Base-by-base conservation (phyloP, 1,140 invertebrate genomes). In the Atta colombica region DNA sequence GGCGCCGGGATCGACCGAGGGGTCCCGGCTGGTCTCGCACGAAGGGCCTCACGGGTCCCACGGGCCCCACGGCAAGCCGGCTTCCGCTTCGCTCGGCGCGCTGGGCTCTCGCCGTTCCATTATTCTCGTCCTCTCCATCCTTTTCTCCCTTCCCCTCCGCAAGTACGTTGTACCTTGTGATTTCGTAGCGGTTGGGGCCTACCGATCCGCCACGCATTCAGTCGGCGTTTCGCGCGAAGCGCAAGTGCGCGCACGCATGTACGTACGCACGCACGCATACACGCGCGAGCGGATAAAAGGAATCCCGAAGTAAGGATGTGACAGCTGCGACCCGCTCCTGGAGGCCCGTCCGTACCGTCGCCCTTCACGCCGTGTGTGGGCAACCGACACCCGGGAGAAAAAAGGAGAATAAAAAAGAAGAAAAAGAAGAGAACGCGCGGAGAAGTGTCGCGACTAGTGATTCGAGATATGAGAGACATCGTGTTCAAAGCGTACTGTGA, bases 1-100 rank as follows among this genome's bases (percentile, higher is more conserved):
- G 49, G n/a, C 2, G 31, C 81, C 93, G 93, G 90, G 86, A 91
- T 90, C 86, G 77, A 58, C 87, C 93, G 92, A 93, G 72, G 28
- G 74, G 74, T 60, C 88, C 61, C 53, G 31, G 31, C 31, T 35
- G 31, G 31, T 35, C 89, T 58, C 58, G 51, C 85, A 78, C 86
- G 87, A 90, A 75, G 87, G 81, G 81, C 87, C 87, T 66, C 72
- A 75, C 58, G 68, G 77, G 81, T 87, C 87, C 69, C 72, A 75
- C 58, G 68, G 77, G 81, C 88, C 87, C 74, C 85, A 75, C 58
- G 68, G 77, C 51, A 7, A 21, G 86, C 65, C 89, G 87, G 89
- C 89, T 88, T 90, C 89, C 81, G 72, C 87, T 84, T 86, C 65
- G 72, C 49, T 77, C 81, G 63, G 89, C 86, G 55, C 71, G 77